Evolutionary conservation across 2,797 vertebrate species (phyloP).

Genomic region (Anguilla obscura): DNA sequence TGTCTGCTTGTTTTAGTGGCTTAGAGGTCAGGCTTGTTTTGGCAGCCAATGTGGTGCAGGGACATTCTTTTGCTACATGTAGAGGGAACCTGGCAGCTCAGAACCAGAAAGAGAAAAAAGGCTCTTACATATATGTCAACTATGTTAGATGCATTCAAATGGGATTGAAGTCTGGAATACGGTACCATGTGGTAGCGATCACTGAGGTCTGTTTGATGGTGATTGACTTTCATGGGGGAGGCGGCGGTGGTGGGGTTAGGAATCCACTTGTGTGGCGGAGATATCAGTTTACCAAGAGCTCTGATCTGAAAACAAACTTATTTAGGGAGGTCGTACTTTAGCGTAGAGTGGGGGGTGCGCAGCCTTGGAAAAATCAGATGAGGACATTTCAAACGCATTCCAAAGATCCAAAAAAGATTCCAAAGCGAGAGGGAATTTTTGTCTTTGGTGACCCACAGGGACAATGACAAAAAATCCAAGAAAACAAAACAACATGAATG

Average conservation of each 20-base stretch:
- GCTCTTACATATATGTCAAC: conserved; percentile 11
- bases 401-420: background rate
- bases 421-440: background rate
- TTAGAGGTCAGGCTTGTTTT: conserved; percentile 34
- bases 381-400: conserved; percentile 46
- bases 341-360: conserved; percentile 45
- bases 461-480: conserved; percentile 1
- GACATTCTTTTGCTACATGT: conserved; percentile 21
- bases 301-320: conserved; percentile 50
- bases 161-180: conserved; percentile 39
- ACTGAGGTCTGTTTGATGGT: conserved; percentile 34
- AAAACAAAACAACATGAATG: background rate
- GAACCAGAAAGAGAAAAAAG: background rate
- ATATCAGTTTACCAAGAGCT: conserved; percentile 57
- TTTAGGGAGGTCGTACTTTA: conserved; percentile 47
- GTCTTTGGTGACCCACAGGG: background rate
- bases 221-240: conserved; percentile 30
- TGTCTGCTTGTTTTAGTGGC: conserved; percentile 22
- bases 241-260: background rate
- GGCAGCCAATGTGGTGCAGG: conserved; percentile 28
- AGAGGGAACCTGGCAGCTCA: conserved; percentile 30
- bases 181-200: conserved; percentile 43
- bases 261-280: conserved; percentile 64
- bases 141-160: conserved; percentile 40
- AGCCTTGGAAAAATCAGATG: conserved; percentile 46